Percentiles rank a stretch among this genome's conserved stretches.
phyloP scores from a whole-genome alignment of 2,797 vertebrate genomes.

The Odontamblyopus rebecca region DNA sequence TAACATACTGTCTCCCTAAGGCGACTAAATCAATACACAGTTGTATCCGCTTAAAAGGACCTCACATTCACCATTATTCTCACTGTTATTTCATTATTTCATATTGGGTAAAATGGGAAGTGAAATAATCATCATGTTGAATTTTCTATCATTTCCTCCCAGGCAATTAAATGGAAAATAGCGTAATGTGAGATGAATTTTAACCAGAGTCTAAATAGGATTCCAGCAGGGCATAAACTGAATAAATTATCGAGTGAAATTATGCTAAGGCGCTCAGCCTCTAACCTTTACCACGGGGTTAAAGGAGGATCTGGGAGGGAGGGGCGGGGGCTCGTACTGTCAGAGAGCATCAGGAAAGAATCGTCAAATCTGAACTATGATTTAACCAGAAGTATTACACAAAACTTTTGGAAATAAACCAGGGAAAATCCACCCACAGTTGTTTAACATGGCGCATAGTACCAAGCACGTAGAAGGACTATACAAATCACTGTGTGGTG shows the following conservation, averaged over 20 bases:
- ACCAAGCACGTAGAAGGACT: too few species aligned
- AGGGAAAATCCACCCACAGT: too few species aligned
- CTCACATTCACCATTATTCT: conserved; percentile 24
- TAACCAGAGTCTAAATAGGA: conserved; percentile 48
- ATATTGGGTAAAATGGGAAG: conserved; percentile 16
- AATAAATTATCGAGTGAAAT: conserved; percentile 56
- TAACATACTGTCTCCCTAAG: not conserved
- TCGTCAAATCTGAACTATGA: not conserved
- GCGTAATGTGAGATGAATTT: conserved; percentile 48
- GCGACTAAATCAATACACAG: not conserved
- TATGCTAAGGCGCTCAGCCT: conserved; percentile 40
- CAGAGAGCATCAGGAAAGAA: not conserved
- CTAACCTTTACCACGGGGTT: conserved; percentile 33
- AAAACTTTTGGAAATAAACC: too few species aligned
- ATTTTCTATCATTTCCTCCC: conserved; percentile 51
- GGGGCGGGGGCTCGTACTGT: not conserved
- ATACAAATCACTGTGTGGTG: too few species aligned
- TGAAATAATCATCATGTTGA: conserved; percentile 42
- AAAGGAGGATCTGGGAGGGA: conserved; percentile 22
- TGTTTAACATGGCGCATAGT: too few species aligned
- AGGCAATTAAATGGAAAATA: conserved; percentile 47
- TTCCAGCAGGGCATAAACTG: conserved; percentile 44
- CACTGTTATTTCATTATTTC: conserved; percentile 37
- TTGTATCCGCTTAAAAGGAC: conserved; percentile 23
- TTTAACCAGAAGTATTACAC: too few species aligned